Evolutionary conservation across 2,888 invertebrate genomes (phyloP).

Genomic region (Diaprepes abbreviatus): DNA sequence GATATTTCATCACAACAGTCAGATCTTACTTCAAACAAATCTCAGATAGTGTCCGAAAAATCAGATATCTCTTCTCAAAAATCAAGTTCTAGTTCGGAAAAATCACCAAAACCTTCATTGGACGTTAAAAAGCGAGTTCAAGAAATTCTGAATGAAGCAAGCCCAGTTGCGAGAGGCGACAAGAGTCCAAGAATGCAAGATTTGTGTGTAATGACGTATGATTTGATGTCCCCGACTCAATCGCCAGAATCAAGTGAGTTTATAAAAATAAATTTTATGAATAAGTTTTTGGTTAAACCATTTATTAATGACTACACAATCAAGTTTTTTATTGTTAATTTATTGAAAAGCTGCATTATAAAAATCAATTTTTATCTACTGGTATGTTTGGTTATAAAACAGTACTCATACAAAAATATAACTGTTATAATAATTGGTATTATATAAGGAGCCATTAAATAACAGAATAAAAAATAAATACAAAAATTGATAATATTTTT

Average conservation of each 20-base stretch:
- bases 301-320: too few relatives aligned
- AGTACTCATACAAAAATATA: too few relatives aligned
- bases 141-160: conserved; percentile 64
- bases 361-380: too few relatives aligned
- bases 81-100: background rate
- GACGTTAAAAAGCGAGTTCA: conserved; percentile 64
- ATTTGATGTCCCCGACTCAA: conserved; percentile 58
- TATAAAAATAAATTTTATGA: background rate
- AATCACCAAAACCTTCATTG: conserved; percentile 28
- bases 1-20: background rate
- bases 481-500: too few relatives aligned
- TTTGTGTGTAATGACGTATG: conserved; percentile 64
- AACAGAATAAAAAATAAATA: too few relatives aligned
- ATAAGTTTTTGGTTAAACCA: too few relatives aligned
- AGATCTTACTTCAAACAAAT: background rate
- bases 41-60: background rate
- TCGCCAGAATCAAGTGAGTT: conserved; percentile 62
- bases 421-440: too few relatives aligned
- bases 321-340: too few relatives aligned
- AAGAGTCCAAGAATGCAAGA: conserved; percentile 64
- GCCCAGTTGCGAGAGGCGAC: conserved; percentile 57
- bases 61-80: background rate
- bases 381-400: too few relatives aligned
- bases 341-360: too few relatives aligned
- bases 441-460: too few relatives aligned